phyloP scores from a whole-genome alignment of 2,113 vertebrate genomes.

The Leucosticte australis region DNA sequence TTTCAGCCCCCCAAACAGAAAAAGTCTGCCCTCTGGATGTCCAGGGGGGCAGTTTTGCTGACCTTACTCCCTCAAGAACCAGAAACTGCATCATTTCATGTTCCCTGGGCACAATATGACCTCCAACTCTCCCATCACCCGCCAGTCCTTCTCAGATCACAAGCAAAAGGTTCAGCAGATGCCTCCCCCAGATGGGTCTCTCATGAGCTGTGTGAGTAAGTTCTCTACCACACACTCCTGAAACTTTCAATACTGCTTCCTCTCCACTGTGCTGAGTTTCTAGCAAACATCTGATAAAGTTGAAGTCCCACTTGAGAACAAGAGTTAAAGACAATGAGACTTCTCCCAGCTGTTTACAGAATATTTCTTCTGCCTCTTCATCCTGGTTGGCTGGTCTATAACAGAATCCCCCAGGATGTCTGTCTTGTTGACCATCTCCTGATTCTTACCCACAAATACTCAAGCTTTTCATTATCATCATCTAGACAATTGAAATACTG shows the following conservation, averaged over 20 bases:
- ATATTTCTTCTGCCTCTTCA: background rate
- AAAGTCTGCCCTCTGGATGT: background rate
- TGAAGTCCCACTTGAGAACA: background rate
- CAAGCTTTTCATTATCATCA: background rate
- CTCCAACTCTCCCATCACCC: background rate
- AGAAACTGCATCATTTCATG: background rate
- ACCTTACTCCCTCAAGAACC: background rate
- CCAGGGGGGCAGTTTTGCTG: background rate
- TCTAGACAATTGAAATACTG: background rate
- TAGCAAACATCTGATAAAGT: background rate
- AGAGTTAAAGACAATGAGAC: background rate
- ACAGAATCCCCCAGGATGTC: background rate
- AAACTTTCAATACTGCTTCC: background rate
- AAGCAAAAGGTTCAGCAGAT: background rate
- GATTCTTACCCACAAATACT: background rate
- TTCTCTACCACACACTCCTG: background rate
- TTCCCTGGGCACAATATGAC: background rate
- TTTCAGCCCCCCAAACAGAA: background rate
- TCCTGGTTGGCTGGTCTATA: background rate
- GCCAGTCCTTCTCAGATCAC: background rate
- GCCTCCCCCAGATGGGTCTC: too few species aligned
- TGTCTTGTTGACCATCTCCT: fast-evolving
- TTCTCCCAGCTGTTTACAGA: background rate
- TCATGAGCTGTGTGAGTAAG: background rate
- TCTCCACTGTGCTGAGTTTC: background rate